Base-by-base conservation (phyloP, 2,113 vertebrate species). In the Chlorodrepanis virens region DNA sequence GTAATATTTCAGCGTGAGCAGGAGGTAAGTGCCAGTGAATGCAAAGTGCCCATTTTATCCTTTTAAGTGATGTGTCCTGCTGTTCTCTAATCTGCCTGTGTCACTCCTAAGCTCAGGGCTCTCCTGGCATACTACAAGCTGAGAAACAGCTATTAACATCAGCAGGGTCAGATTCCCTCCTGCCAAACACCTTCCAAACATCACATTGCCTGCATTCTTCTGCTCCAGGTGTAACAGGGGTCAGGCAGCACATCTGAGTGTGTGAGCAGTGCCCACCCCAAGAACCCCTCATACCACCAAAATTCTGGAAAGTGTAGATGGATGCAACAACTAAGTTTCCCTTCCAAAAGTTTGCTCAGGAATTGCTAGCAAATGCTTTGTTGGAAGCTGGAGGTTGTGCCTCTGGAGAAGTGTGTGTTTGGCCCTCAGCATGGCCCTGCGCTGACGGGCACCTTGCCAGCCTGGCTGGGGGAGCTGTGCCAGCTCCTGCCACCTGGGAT, bases 1-100 rank as follows among this genome's bases (percentile, higher is more conserved):
- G 99, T 99, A 95, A 99, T 99, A 98, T 99, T 99, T 98, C 99
- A 99, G 93, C 99, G 99, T 95, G 99, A 99, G 98, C 99, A 99
- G 98, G 99, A 99, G 99, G 99, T 99, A 97, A 98, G 98, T 97
- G 96, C 85, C 90, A 77, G 79, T 76, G 89, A 97, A 94, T 97
- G 92, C 89, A 96, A 96, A 97, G 93, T 88, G 95, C 94, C 95
- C 94, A 27, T 97, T 97, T 97, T 76, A 92, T 97, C 92, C 96
- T 97, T 97, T 95, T 94, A 94, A 97, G 94, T 72, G 80, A 83
- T 93, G 71, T 25, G 21, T 92, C 98, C 98, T 75, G 89, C 97
- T 97, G 97, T 70, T 97, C 88, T 94, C 91, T 98, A 97, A 98
- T 97, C 97, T 5, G 16, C 85, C 21, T 6, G 27, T 95, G 95